Evolutionary conservation across 2,797 vertebrate species (phyloP).

Genomic region (Geotrypetes seraphini): DNA sequence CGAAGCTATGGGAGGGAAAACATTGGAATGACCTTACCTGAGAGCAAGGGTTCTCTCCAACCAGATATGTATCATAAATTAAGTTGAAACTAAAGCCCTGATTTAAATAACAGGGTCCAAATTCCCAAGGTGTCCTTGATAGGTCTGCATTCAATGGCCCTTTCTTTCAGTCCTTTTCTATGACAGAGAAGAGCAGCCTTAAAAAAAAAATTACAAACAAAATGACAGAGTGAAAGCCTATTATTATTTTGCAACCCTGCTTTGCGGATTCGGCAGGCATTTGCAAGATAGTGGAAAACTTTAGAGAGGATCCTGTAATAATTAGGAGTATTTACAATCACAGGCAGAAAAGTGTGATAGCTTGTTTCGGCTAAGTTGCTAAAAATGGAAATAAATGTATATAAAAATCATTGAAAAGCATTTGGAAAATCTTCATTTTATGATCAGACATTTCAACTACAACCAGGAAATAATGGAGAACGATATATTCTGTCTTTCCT

Average conservation of each 20-base stretch:
- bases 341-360: too few relatives aligned
- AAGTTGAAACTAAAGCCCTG: conserved; percentile 25
- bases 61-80: conserved; percentile 34
- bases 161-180: conserved; percentile 17
- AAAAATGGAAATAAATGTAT: too few relatives aligned
- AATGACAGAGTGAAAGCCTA: conserved; percentile 2
- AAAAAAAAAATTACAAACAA: conserved; percentile 1
- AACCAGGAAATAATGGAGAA: conserved; percentile 48
- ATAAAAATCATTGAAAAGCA: too few relatives aligned
- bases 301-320: too few relatives aligned
- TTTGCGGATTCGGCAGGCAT: too few relatives aligned
- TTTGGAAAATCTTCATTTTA: conserved; percentile 48
- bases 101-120: conserved; percentile 35
- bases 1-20: neutral
- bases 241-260: neutral
- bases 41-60: conserved; percentile 35
- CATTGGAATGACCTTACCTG: conserved; percentile 36
- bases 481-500: too few relatives aligned
- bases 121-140: conserved; percentile 43
- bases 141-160: conserved; percentile 17
- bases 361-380: too few relatives aligned
- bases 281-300: too few relatives aligned
- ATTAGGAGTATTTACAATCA: neutral
- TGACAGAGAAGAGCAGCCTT: conserved; percentile 2
- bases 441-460: conserved; percentile 57